Conservation (phyloP, 1,140 invertebrate species). For the Euura lappo region DNA sequence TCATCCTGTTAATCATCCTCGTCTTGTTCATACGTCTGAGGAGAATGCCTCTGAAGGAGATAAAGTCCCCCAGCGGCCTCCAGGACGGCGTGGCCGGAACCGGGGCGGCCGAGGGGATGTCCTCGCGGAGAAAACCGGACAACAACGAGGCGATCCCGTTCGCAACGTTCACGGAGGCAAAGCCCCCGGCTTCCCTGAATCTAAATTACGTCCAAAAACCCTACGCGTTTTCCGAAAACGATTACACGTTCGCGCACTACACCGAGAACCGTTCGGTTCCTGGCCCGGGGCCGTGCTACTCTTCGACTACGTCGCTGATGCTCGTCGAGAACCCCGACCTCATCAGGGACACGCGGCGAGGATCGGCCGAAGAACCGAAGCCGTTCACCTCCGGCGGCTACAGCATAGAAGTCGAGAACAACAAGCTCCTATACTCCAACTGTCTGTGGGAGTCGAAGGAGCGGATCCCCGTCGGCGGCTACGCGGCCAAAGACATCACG, state of each 20-base stretch:
- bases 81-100: conserved; percentile 68
- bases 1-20: conserved; percentile 76
- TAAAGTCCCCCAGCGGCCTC: conserved; percentile 74
- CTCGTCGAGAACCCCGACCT: conserved; percentile 82
- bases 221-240: conserved; percentile 34
- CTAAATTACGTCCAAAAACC: conserved; percentile 48
- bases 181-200: conserved; percentile 44
- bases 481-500: conserved; percentile 78
- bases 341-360: conserved; percentile 74
- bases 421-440: conserved; percentile 75
- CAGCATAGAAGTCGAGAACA: conserved; percentile 70
- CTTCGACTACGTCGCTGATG: conserved; percentile 71
- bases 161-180: conserved; percentile 43
- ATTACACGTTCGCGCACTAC: conserved; percentile 34
- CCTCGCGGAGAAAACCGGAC: conserved; percentile 41
- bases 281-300: conserved; percentile 62
- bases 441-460: conserved; percentile 62
- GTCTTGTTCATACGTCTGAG: conserved; percentile 75
- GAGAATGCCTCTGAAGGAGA: conserved; percentile 72
- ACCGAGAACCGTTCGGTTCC: conserved; percentile 5
- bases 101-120: not conserved
- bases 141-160: conserved; percentile 55
- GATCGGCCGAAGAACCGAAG: conserved; percentile 45
- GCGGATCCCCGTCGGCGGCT: conserved; percentile 58
- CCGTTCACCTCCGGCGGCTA: conserved; percentile 44